Conservation (phyloP, 2,113 vertebrate species). For the Sakesphorus luctuosus region DNA sequence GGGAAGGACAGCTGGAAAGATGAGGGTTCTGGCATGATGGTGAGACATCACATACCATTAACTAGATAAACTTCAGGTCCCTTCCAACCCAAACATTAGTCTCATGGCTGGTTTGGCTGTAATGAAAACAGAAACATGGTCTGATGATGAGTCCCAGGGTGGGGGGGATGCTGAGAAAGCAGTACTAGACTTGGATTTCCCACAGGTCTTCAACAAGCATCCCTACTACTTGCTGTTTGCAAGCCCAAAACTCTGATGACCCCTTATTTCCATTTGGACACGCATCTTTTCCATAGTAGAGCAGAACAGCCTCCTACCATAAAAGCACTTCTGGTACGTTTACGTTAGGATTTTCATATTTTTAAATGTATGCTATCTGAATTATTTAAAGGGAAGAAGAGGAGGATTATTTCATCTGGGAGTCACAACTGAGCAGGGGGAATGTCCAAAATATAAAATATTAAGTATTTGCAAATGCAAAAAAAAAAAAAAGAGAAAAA, state of each 20-base stretch:
- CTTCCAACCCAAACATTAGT: not conserved
- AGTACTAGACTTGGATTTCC: not conserved
- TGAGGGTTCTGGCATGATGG: not conserved
- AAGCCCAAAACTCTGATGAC: not conserved
- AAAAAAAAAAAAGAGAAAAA: not conserved
- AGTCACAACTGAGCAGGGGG: slow-evolving; percentile 46
- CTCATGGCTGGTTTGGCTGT: not conserved
- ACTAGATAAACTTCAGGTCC: not conserved
- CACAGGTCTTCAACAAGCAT: not conserved
- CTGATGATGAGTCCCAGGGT: not conserved
- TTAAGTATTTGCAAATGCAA: slow-evolving; percentile 41
- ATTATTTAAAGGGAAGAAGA: slow-evolving; percentile 63
- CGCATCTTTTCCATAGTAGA: not conserved
- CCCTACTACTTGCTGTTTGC: not conserved
- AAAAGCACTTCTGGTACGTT: slow-evolving; percentile 44
- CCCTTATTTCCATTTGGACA: not conserved
- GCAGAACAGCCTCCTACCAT: slow-evolving; percentile 19
- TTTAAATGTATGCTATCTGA: slow-evolving; percentile 60
- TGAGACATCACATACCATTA: not conserved
- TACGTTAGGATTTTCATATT: slow-evolving; percentile 37
- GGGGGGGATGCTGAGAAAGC: not conserved
- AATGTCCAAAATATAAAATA: slow-evolving; percentile 70
- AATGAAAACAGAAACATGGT: fast-evolving
- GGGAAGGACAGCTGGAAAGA: not conserved
- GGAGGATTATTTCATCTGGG: slow-evolving; percentile 48